A percentile compares a stretch with the other conserved stretches of the same genome.
phyloP scores from a whole-genome alignment of 2,888 invertebrate species.

The Brassicogethes aeneus region DNA sequence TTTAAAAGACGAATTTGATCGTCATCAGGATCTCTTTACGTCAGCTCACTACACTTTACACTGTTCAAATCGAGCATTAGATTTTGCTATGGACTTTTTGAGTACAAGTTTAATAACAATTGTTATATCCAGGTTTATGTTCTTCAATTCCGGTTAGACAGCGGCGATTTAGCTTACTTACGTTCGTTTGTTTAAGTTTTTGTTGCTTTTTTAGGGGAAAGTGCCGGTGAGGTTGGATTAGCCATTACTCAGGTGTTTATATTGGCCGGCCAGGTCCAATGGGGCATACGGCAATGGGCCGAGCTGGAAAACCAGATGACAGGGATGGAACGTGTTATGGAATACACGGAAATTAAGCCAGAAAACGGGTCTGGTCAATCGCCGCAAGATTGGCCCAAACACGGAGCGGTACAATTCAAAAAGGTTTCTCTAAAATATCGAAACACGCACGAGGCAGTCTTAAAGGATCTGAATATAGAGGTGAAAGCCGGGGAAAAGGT shows the following conservation, averaged over 20 bases:
- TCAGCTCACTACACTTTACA: constrained; percentile 29
- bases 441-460: constrained; percentile 47
- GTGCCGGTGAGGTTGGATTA: constrained; percentile 55
- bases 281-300: constrained; percentile 71
- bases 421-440: constrained; percentile 61
- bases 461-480: constrained; percentile 45
- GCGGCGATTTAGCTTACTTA: too few relatives aligned
- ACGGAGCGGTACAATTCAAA: constrained; percentile 49
- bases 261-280: constrained; percentile 57
- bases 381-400: constrained; percentile 51
- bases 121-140: constrained; percentile 18
- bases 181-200: too few relatives aligned
- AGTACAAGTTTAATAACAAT: constrained; percentile 20
- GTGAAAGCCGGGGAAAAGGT: constrained; percentile 40
- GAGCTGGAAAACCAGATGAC: constrained; percentile 76
- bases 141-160: constrained; percentile 19
- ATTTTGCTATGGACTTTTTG: constrained; percentile 27
- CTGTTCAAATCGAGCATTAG: constrained; percentile 26
- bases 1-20: constrained; percentile 30
- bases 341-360: constrained; percentile 41
- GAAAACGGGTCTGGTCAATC: constrained; percentile 39
- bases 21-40: constrained; percentile 32
- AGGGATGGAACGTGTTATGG: constrained; percentile 70
- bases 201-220: constrained; percentile 40
- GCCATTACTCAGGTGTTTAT: constrained; percentile 74